Evolutionary conservation across 2,797 vertebrate species (phyloP).

Genomic region (Lagocephalus sceleratus): DNA sequence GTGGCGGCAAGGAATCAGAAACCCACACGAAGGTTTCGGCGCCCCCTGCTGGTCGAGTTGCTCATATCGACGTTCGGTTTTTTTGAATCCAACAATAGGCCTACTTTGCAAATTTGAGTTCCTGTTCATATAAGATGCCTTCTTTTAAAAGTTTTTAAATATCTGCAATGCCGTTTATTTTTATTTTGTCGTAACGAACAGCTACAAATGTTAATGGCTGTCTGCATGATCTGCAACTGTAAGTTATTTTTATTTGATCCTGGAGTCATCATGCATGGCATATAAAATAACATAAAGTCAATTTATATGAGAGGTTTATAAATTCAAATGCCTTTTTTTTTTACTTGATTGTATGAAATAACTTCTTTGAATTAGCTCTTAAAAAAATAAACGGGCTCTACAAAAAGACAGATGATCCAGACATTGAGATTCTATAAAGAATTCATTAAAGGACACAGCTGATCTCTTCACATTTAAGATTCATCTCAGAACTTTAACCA

Average conservation of each 20-base stretch:
- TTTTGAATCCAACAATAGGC: not conserved
- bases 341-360: too few species aligned
- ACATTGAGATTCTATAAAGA: slow-evolving; percentile 25
- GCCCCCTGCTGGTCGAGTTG: slow-evolving; percentile 63
- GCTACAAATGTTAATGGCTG: too few species aligned
- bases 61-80: slow-evolving; percentile 4
- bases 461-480: slow-evolving; percentile 40
- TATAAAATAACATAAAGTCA: too few species aligned
- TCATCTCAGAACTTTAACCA: slow-evolving; percentile 26
- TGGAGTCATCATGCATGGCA: too few species aligned
- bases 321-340: too few species aligned
- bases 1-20: slow-evolving; percentile 1
- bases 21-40: slow-evolving; percentile 36
- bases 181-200: too few species aligned
- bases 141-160: not conserved
- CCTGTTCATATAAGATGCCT: too few species aligned
- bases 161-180: too few species aligned
- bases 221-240: too few species aligned
- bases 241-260: too few species aligned
- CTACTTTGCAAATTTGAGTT: not conserved
- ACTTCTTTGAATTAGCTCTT: slow-evolving; percentile 1
- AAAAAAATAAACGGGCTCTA: slow-evolving; percentile 33
- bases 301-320: too few species aligned
- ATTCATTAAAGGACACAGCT: slow-evolving; percentile 26
- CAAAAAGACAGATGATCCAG: slow-evolving; percentile 39